phyloP scores from a whole-genome alignment of 2,888 invertebrate species.

The Caenorhabditis sp. region DNA sequence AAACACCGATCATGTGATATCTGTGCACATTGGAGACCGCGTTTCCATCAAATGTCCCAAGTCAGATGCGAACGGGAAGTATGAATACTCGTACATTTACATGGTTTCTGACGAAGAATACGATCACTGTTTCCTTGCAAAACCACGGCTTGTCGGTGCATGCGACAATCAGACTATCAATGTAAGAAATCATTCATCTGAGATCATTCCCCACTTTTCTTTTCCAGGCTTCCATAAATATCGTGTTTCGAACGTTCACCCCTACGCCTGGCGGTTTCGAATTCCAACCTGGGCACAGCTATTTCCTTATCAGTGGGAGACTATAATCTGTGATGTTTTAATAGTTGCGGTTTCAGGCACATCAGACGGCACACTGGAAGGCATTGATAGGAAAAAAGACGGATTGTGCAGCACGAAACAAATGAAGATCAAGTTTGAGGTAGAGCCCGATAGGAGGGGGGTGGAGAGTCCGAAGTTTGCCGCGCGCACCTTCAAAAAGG shows the following conservation, averaged over 20 bases:
- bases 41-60: constrained; percentile 74
- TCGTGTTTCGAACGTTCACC: constrained; percentile 78
- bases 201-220: too few species aligned
- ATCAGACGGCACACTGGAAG: constrained; percentile 73
- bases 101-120: constrained; percentile 72
- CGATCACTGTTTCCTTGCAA: constrained; percentile 61
- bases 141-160: constrained; percentile 58
- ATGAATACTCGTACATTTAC: constrained; percentile 76
- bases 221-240: constrained; percentile 71
- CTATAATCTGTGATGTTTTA: neutral
- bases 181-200: constrained; percentile 20
- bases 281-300: constrained; percentile 75
- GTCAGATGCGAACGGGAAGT: constrained; percentile 58
- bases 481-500: constrained; percentile 60
- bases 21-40: constrained; percentile 74
- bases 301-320: constrained; percentile 76
- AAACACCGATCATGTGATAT: constrained; percentile 77
- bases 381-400: constrained; percentile 73
- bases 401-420: constrained; percentile 74
- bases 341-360: constrained; percentile 65
- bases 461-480: constrained; percentile 67
- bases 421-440: constrained; percentile 78
- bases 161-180: constrained; percentile 64
- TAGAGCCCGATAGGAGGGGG: constrained; percentile 44
- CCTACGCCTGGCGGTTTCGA: constrained; percentile 77